These are phyloP conservation scores for Manacus vitellinus DNA, from an alignment of 2,113 vertebrate genomes.

Conservation along the genomic window DNA sequence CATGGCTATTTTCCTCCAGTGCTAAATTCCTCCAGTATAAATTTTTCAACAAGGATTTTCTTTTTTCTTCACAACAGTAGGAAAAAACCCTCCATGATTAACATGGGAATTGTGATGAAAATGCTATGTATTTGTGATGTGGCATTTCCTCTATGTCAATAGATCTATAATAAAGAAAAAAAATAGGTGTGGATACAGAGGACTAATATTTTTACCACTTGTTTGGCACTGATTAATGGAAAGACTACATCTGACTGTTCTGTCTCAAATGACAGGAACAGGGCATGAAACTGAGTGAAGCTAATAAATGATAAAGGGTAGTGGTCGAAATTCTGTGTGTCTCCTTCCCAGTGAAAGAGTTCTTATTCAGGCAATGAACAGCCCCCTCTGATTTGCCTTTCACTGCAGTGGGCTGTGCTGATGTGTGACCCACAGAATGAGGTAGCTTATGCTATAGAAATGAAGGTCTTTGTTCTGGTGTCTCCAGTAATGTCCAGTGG, in stretches of 20 bases:
- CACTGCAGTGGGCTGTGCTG: background rate
- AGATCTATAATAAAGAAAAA: background rate
- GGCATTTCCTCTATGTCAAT: background rate
- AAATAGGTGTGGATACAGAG: background rate
- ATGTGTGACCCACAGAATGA: background rate
- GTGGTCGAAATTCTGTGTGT: background rate
- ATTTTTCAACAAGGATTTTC: background rate
- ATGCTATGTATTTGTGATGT: background rate
- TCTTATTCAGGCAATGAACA: background rate
- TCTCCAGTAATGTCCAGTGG: background rate
- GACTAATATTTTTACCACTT: background rate
- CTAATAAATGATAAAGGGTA: background rate
- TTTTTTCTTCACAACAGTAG: background rate
- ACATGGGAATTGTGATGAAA: background rate
- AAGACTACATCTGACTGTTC: background rate
- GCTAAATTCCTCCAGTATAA: background rate
- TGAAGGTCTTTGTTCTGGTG: background rate
- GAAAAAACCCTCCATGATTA: background rate
- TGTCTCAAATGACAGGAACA: background rate
- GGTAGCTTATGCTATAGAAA: background rate
- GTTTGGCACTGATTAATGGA: background rate
- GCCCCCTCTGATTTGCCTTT: background rate
- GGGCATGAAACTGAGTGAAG: background rate
- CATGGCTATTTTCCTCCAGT: background rate
- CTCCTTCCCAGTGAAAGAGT: background rate